Evolutionary conservation across 2,888 invertebrate species (phyloP), one percentile per base, ranked within the genome.

Genomic region (Morinoia aosen): DNA sequence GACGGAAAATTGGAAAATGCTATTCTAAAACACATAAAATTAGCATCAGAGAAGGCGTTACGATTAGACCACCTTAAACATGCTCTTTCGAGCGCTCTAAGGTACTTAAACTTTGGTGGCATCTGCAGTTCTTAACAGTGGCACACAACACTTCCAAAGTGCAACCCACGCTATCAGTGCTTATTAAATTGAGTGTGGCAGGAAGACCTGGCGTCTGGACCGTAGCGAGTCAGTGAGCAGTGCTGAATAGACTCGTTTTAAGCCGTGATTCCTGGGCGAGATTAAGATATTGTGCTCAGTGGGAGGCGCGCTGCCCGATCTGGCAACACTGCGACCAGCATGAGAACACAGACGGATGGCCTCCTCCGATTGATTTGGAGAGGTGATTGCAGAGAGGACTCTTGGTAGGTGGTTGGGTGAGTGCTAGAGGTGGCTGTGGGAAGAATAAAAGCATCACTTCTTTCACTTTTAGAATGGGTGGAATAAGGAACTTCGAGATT

Each of bases 211-310:
- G 76, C 10, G 76, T 76, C 76, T 76, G 76, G 10, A 33, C 33
- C 33, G 76, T 61, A 33, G 76, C 76, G 19, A 76, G 25, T 33
- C 76, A 76, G 76, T 33, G 19, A 16, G 33, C 33, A 76, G 76
- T 33, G 76, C 76, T 76, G 76, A 90, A 90, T 90, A 90, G 90
- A 90, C 90, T 90, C 90, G 90, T 90, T 90, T 39, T 12, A 11
- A 90, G 57, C 93, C 57, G 93, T 57, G 93, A 93, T 93, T 57
- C 58, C n/a, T 33, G 48, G 58, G 48, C 57, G 48, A 48, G 93
- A 93, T 93, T 93, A 93, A 93, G 93, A 93, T 93, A 93, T 93
- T 93, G 93, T 93, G 93, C 93, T 7, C 93, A 93, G 93, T 93
- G 57, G 93, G 93, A n/a, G 57, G 93, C 25, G 48, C n/a, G 40